These are phyloP conservation scores for Leptothorax acervorum DNA, from an alignment of 2,888 invertebrate species.

Conservation along the genomic window DNA sequence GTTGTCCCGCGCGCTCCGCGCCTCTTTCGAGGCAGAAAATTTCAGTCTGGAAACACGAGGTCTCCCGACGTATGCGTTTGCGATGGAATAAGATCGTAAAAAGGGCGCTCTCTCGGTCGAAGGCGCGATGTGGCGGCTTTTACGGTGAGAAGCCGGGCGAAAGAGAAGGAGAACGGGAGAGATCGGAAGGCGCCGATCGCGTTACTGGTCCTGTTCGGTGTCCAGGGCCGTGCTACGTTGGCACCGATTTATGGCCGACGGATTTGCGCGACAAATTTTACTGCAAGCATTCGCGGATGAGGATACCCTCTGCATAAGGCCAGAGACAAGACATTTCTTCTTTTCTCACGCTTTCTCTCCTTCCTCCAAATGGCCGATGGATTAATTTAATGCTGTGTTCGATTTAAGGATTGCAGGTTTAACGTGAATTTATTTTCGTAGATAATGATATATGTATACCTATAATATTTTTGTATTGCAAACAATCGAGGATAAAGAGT, in stretches of 20 bases:
- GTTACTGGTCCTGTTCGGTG: conserved; percentile 60
- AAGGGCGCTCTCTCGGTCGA: conserved; percentile 49
- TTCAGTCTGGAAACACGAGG: conserved; percentile 33
- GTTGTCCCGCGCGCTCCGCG: neutral
- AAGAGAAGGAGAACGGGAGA: conserved; percentile 20
- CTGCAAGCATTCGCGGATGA: conserved; percentile 68
- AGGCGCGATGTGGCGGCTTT: conserved; percentile 54
- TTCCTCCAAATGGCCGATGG: neutral
- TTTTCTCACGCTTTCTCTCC: conserved; percentile 27
- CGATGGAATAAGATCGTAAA: conserved; percentile 54
- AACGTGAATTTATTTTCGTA: neutral
- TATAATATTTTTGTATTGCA: too few species aligned
- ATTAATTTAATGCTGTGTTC: neutral
- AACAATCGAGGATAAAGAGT: too few species aligned
- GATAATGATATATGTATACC: neutral
- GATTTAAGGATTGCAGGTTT: neutral
- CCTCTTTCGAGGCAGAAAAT: neutral
- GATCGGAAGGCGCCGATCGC: conserved; percentile 63
- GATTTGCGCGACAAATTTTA: conserved; percentile 75
- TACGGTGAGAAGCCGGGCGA: conserved; percentile 46
- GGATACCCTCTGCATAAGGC: conserved; percentile 28
- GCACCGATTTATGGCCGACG: conserved; percentile 69
- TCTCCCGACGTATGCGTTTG: conserved; percentile 21
- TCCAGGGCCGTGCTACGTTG: conserved; percentile 56
- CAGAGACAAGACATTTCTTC: neutral